Evolutionary conservation across 2,888 invertebrate genomes (phyloP).

Genomic region (Cephus nigrinus): DNA sequence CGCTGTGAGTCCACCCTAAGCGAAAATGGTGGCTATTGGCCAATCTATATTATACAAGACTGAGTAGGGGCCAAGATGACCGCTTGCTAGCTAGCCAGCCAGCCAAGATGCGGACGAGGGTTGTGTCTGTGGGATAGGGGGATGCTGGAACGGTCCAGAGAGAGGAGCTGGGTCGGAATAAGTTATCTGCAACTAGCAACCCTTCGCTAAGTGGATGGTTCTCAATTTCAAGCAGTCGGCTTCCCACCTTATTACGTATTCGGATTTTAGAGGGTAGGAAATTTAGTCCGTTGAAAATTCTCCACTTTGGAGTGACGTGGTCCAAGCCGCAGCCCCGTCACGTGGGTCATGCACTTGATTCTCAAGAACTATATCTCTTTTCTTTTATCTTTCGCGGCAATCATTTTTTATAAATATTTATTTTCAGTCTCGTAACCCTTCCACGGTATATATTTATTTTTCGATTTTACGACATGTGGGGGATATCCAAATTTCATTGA

Average conservation of each 20-base stretch:
- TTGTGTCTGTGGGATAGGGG: conserved; percentile 39
- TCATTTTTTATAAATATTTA: not conserved
- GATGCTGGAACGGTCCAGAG: conserved; percentile 29
- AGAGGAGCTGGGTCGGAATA: conserved; percentile 48
- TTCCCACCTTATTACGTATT: conserved; percentile 7
- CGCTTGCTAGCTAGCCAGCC: conserved; percentile 41
- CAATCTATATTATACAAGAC: conserved; percentile 2
- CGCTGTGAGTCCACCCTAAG: conserved; percentile 33
- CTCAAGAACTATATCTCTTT: not conserved
- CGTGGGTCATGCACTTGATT: not conserved
- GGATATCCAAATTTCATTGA: not conserved
- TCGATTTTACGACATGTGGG: not conserved
- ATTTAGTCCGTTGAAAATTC: not conserved
- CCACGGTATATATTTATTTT: not conserved
- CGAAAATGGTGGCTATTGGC: conserved; percentile 23
- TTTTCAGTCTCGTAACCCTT: not conserved
- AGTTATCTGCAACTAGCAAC: conserved; percentile 63
- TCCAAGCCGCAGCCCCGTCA: not conserved
- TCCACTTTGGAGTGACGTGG: not conserved
- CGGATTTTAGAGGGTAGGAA: not conserved
- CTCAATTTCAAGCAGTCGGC: conserved; percentile 47
- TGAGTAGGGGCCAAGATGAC: conserved; percentile 51
- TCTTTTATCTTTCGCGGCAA: not conserved
- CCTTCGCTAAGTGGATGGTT: conserved; percentile 59
- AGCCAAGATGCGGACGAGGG: conserved; percentile 49